A percentile compares a stretch with the other conserved stretches of the same genome.
These are phyloP conservation scores for Lycaena phlaeas DNA, from an alignment of 2,888 invertebrate genomes.

Conservation along the genomic window DNA sequence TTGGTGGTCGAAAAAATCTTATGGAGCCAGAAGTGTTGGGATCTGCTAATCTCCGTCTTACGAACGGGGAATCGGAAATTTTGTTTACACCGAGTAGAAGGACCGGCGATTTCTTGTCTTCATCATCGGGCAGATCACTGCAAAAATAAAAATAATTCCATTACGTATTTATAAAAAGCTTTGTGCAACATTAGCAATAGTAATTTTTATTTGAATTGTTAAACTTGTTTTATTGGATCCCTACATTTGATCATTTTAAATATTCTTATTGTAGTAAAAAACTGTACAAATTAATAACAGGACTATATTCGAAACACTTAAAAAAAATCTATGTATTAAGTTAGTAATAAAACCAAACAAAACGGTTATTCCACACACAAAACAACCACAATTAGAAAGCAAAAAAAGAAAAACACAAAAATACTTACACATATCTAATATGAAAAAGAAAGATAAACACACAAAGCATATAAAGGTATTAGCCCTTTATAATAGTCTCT, in stretches of 20 bases:
- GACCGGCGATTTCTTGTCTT: slow-evolving; percentile 73
- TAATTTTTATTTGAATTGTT: too few relatives aligned
- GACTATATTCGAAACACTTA: too few relatives aligned
- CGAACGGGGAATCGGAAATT: slow-evolving; percentile 60
- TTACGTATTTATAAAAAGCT: background rate
- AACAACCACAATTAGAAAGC: slow-evolving; percentile 3
- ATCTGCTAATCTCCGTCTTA: slow-evolving; percentile 52
- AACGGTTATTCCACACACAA: background rate
- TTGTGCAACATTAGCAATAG: too few relatives aligned
- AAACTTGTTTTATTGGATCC: too few relatives aligned
- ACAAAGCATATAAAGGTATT: slow-evolving; percentile 1
- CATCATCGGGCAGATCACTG: slow-evolving; percentile 76
- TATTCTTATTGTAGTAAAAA: too few relatives aligned
- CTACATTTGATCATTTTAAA: too few relatives aligned
- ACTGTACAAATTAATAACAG: too few relatives aligned
- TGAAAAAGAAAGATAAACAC: slow-evolving; percentile 2
- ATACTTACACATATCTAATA: slow-evolving; percentile 3
- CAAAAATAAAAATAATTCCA: slow-evolving; percentile 28
- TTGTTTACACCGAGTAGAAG: slow-evolving; percentile 76
- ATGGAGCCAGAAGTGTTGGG: slow-evolving; percentile 52
- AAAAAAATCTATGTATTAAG: too few relatives aligned
- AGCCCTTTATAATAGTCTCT: too few relatives aligned
- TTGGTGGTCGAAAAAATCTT: slow-evolving; percentile 57
- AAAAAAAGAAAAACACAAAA: slow-evolving; percentile 8
- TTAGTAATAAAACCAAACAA: background rate